These are phyloP conservation scores for Tetranychus truncatus DNA, from an alignment of 2,888 invertebrate genomes.

Conservation along the genomic window DNA sequence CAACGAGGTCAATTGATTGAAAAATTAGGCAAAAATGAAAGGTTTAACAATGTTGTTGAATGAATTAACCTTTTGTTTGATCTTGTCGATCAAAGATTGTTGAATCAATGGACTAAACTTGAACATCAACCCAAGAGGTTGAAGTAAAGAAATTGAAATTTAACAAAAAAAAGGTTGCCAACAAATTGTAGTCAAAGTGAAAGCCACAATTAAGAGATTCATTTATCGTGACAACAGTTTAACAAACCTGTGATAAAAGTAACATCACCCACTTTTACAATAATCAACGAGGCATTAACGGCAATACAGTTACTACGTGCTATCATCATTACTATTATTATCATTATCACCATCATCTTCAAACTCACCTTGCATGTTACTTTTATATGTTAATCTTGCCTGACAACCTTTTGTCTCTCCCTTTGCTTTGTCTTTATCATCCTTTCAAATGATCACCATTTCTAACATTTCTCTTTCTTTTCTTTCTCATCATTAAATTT, in stretches of 20 bases:
- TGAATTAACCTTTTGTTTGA: too few species aligned
- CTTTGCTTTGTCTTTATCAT: neutral
- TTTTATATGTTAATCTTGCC: neutral
- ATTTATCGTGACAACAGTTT: neutral
- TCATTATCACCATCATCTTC: neutral
- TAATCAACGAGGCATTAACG: neutral
- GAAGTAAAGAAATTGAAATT: too few species aligned
- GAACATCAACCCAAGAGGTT: too few species aligned
- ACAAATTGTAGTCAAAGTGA: neutral
- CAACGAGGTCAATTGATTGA: too few species aligned
- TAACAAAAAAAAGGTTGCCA: too few species aligned
- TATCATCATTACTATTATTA: neutral
- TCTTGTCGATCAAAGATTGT: too few species aligned
- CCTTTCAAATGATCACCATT: neutral
- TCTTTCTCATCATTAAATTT: neutral
- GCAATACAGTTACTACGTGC: neutral
- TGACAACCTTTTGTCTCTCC: neutral
- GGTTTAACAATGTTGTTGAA: too few species aligned
- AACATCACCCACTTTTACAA: neutral
- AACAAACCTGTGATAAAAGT: neutral
- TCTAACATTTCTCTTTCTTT: neutral
- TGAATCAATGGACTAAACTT: too few species aligned
- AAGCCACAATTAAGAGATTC: neutral
- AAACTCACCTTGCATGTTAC: neutral
- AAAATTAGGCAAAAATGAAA: too few species aligned